phyloP scores from a whole-genome alignment of 2,888 invertebrate genomes.

The Macrophya alboannulata region DNA sequence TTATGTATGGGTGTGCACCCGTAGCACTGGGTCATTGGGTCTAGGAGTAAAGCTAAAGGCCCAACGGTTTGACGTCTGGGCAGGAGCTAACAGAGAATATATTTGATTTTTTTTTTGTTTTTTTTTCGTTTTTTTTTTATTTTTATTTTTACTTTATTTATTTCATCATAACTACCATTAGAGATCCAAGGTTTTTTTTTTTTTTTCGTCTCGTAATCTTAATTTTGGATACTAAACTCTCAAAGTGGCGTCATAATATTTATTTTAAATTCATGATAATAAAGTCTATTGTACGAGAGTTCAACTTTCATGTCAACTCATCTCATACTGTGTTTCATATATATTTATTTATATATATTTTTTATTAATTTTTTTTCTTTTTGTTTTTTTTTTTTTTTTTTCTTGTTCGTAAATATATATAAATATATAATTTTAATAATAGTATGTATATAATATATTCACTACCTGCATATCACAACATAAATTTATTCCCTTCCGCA shows the following conservation, averaged over 20 bases:
- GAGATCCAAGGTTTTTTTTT: constrained; percentile 72
- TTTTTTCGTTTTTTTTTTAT: constrained; percentile 12
- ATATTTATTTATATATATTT: constrained; percentile 56
- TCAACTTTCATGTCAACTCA: constrained; percentile 70
- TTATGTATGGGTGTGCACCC: constrained; percentile 65
- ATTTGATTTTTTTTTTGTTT: constrained; percentile 69
- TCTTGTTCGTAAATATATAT: constrained; percentile 57
- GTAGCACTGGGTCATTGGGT: constrained; percentile 65
- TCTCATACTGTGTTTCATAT: constrained; percentile 71
- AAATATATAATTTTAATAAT: constrained; percentile 65
- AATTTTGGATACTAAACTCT: constrained; percentile 75
- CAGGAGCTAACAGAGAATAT: constrained; percentile 75
- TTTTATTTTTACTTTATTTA: constrained; percentile 59
- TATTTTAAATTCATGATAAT: constrained; percentile 77
- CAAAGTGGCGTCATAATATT: constrained; percentile 69
- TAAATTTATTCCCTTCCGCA: constrained; percentile 72
- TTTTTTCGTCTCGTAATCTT: constrained; percentile 65
- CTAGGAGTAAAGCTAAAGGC: constrained; percentile 65
- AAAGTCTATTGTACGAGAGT: constrained; percentile 77
- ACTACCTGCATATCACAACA: constrained; percentile 80
- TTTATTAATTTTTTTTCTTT: constrained; percentile 58
- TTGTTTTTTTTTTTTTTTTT: constrained; percentile 64
- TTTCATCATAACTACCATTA: constrained; percentile 74
- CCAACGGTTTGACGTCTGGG: constrained; percentile 56
- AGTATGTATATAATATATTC: constrained; percentile 73